Base-by-base conservation (phyloP, 1,140 invertebrate genomes). In the Bombus fervidus region DNA sequence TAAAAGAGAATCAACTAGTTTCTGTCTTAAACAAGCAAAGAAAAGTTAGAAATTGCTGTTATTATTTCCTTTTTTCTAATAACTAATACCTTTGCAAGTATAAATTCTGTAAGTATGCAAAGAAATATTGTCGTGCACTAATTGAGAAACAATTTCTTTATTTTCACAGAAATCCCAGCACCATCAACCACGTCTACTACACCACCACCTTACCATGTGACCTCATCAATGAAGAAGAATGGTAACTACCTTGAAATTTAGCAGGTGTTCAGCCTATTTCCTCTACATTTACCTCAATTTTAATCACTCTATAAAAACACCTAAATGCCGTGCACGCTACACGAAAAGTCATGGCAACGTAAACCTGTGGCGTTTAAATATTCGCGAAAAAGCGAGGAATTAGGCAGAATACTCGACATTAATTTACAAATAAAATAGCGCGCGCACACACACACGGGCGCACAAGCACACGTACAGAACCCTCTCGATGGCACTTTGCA, bases 121-220 rank as follows among this genome's bases (percentile, higher is more conserved):
- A n/a, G 1, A n/a, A 1, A 62, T 53, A 28, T 25, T n/a, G 10
- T 28, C 10, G 22, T 6, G 28, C 12, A 28, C 28, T 62, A n/a
- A 62, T 22, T n/a, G 10, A 62, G 25, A 13, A 34, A 64, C 9
- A 47, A 57, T 69, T 72, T 41, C 66, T 83, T 66, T 28, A 87
- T 89, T 91, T 86, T 94, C 92, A 76, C 95, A 97, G 97, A 97
- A 95, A 97, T 97, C 92, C 96, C 96, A 62, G 96, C 96, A n/a
- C 97, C 97, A 37, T 96, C 96, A 18, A 97, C 96, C 8, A 96
- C 95, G 9, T 96, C 96, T 59, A 96, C 96, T 41, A 96, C 96
- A 4, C 95, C 95, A 34, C 88, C 94, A 43, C 95, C 96, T 25
- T 95, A 95, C 89, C 94, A 94, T 69, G 92, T 92, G 28, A 94